phyloP scores from a whole-genome alignment of 2,797 vertebrate genomes.

The Ciconia nigra region DNA sequence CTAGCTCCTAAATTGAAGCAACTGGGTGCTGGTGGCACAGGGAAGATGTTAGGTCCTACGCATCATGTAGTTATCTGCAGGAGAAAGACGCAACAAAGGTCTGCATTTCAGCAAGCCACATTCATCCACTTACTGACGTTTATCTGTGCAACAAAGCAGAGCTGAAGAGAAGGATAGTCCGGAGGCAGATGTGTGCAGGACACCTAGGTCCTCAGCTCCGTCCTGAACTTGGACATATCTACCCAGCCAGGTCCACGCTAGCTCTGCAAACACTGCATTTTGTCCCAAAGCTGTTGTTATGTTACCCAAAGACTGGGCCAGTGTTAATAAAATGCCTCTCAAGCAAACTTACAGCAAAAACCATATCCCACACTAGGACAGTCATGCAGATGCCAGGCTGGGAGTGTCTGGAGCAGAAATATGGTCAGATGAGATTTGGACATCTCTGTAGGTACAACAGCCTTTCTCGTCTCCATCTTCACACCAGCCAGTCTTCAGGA shows the following conservation, averaged over 20 bases:
- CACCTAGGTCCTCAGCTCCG: not conserved
- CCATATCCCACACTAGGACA: not conserved
- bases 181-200: not conserved
- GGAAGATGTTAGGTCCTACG: not conserved
- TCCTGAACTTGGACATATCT: not conserved
- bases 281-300: not conserved
- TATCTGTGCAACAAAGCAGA: not conserved
- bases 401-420: not conserved
- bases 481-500: not conserved
- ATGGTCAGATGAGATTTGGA: not conserved
- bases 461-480: not conserved
- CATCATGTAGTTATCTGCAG: not conserved
- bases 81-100: not conserved
- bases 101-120: not conserved
- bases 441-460: not conserved
- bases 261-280: rapidly evolving
- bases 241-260: not conserved
- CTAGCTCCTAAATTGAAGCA: not conserved
- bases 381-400: not conserved
- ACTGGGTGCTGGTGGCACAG: not conserved
- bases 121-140: not conserved
- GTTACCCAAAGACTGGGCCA: not conserved
- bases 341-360: not conserved
- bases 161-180: not conserved
- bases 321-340: not conserved